Percentiles rank a stretch among this genome's conserved stretches.
phyloP scores from a whole-genome alignment of 2,113 vertebrate genomes.

The Junco hyemalis region DNA sequence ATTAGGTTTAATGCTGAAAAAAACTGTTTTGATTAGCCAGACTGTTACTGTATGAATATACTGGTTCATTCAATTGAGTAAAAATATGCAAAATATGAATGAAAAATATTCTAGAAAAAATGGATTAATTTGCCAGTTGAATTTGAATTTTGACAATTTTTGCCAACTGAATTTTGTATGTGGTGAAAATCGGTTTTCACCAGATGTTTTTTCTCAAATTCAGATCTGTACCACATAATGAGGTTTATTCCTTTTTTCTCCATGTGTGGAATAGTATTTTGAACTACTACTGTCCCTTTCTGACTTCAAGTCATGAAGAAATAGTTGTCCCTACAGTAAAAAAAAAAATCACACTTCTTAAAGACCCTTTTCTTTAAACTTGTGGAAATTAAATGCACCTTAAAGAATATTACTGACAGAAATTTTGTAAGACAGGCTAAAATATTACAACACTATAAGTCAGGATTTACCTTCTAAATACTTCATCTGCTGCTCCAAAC shows the following conservation, averaged over 20 bases:
- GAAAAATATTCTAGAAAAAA: not conserved
- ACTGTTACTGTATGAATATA: not conserved
- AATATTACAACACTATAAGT: not conserved
- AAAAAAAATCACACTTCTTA: not conserved
- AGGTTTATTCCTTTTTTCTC: not conserved
- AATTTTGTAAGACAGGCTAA: not conserved
- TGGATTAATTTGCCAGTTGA: not conserved
- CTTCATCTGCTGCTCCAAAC: not conserved
- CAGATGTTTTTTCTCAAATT: not conserved
- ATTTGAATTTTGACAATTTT: not conserved
- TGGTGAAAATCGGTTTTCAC: not conserved
- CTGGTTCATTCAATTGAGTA: not conserved
- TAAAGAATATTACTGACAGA: not conserved
- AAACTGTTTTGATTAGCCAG: not conserved
- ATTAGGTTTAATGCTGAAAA: not conserved
- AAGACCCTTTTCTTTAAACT: not conserved
- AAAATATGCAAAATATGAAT: not conserved
- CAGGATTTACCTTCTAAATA: not conserved
- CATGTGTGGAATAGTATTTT: not conserved
- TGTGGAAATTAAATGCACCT: not conserved
- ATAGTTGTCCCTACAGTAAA: not conserved
- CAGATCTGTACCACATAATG: not conserved
- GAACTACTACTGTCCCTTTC: not conserved
- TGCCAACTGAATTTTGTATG: not conserved
- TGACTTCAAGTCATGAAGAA: not conserved